Evolutionary conservation across 2,888 invertebrate genomes (phyloP).

Genomic region (Caenorhabditis sinica): DNA sequence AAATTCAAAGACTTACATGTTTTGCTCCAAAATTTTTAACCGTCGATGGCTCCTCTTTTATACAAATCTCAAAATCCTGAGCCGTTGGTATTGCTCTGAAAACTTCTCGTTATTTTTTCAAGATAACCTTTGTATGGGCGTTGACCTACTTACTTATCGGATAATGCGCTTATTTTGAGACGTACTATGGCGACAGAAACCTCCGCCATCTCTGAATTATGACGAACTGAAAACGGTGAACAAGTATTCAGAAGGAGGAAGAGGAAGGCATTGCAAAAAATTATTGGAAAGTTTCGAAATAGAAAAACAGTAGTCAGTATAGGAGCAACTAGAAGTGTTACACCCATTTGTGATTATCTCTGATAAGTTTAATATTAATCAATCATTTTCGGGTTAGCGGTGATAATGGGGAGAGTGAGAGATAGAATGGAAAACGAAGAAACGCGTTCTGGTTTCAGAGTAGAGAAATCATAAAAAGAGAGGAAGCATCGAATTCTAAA

Average conservation of each 20-base stretch:
- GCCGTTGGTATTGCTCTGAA: conserved; percentile 44
- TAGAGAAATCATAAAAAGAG: conserved; percentile 10
- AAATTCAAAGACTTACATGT: conserved; percentile 18
- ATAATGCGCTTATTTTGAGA: conserved; percentile 50
- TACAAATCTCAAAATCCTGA: conserved; percentile 62
- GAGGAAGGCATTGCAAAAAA: neutral
- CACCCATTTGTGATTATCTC: too few species aligned
- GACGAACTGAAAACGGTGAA: conserved; percentile 18
- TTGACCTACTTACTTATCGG: conserved; percentile 51
- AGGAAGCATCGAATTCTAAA: conserved; percentile 28
- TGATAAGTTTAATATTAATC: neutral
- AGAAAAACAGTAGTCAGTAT: too few species aligned
- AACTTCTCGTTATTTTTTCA: neutral
- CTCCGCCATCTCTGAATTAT: conserved; percentile 47
- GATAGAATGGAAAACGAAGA: neutral
- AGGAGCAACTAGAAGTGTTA: too few species aligned
- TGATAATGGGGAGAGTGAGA: neutral
- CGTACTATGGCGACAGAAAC: conserved; percentile 54
- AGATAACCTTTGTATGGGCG: conserved; percentile 11
- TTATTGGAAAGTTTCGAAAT: too few species aligned
- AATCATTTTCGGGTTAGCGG: neutral
- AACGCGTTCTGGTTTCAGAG: conserved; percentile 1
- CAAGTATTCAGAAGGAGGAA: neutral
- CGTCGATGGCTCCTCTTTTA: conserved; percentile 62
- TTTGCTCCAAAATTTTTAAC: conserved; percentile 46